Evolutionary conservation across 2,888 invertebrate genomes (phyloP).

Genomic region (Brachynemurus nebulosus): DNA sequence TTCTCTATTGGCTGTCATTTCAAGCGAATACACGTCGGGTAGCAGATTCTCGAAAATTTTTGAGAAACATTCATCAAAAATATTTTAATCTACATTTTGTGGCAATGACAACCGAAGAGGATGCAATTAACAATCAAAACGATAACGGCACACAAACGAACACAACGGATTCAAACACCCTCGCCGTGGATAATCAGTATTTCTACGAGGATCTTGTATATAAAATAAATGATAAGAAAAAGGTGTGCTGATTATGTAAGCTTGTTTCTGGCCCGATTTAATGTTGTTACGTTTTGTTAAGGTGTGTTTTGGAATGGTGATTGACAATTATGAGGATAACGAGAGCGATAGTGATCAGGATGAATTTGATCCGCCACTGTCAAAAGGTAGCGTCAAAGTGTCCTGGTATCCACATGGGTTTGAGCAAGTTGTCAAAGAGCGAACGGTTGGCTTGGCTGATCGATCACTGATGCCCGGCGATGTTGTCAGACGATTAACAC

Average conservation of each 20-base stretch:
- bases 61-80: not conserved
- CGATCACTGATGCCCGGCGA: slow-evolving; percentile 10
- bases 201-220: slow-evolving; percentile 11
- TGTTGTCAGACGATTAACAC: slow-evolving; percentile 6
- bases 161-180: not conserved
- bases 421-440: slow-evolving; percentile 8
- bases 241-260: not conserved
- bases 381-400: slow-evolving; percentile 8
- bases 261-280: not conserved
- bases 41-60: slow-evolving; percentile 1
- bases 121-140: not conserved
- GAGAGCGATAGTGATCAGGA: slow-evolving; percentile 6
- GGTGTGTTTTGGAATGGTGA: slow-evolving; percentile 10
- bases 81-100: not conserved
- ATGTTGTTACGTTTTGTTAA: not conserved
- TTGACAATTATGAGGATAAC: slow-evolving; percentile 10
- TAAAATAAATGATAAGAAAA: slow-evolving; percentile 8
- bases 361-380: slow-evolving; percentile 5
- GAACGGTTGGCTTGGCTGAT: slow-evolving; percentile 8
- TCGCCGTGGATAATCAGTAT: slow-evolving; percentile 8
- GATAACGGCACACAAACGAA: not conserved
- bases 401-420: slow-evolving; percentile 10
- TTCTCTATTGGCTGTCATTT: slow-evolving; percentile 4
- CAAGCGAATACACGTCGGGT: slow-evolving; percentile 3
- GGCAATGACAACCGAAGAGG: slow-evolving; percentile 6